A percentile compares a stretch with the other conserved stretches of the same genome.
Conservation (phyloP, 2,888 invertebrate genomes). For the Hypercompe scribonia region DNA sequence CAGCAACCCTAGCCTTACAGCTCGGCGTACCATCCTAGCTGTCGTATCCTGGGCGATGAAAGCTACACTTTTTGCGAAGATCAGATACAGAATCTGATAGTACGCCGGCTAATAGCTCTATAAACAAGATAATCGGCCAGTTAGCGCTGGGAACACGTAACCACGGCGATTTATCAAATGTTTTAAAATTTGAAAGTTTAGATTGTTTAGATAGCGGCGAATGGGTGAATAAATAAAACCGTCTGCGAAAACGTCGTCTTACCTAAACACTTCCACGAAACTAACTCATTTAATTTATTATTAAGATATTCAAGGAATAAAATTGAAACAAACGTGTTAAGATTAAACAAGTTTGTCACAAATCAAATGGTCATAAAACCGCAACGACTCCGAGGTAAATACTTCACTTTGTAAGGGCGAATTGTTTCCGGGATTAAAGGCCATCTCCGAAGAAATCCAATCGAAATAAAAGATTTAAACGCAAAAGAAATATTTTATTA, state of each 20-base stretch:
- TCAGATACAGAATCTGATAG: slow-evolving; percentile 78
- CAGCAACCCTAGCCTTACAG: slow-evolving; percentile 56
- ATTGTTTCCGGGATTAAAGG: slow-evolving; percentile 27
- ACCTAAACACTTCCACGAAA: slow-evolving; percentile 35
- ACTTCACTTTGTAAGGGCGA: slow-evolving; percentile 15
- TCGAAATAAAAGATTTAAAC: slow-evolving; percentile 24
- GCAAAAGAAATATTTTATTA: slow-evolving; percentile 35
- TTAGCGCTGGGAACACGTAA: slow-evolving; percentile 73
- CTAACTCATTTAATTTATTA: slow-evolving; percentile 17
- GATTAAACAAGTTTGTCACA: slow-evolving; percentile 17
- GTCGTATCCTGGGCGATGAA: slow-evolving; percentile 68
- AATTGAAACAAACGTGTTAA: slow-evolving; percentile 13
- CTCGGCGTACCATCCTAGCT: slow-evolving; percentile 47
- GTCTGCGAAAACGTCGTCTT: slow-evolving; percentile 21
- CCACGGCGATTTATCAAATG: slow-evolving; percentile 58
- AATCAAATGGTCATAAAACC: slow-evolving; percentile 24
- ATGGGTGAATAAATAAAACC: slow-evolving; percentile 40
- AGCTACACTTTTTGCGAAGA: slow-evolving; percentile 80
- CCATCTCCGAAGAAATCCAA: slow-evolving; percentile 9
- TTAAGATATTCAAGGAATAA: slow-evolving; percentile 16
- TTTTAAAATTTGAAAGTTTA: slow-evolving; percentile 56
- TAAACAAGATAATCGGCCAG: slow-evolving; percentile 82
- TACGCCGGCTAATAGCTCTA: slow-evolving; percentile 81
- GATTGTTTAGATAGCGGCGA: slow-evolving; percentile 45
- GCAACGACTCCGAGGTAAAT: slow-evolving; percentile 17